Conservation (phyloP, 2,113 vertebrate species). For the Hemicordylus capensis region DNA sequence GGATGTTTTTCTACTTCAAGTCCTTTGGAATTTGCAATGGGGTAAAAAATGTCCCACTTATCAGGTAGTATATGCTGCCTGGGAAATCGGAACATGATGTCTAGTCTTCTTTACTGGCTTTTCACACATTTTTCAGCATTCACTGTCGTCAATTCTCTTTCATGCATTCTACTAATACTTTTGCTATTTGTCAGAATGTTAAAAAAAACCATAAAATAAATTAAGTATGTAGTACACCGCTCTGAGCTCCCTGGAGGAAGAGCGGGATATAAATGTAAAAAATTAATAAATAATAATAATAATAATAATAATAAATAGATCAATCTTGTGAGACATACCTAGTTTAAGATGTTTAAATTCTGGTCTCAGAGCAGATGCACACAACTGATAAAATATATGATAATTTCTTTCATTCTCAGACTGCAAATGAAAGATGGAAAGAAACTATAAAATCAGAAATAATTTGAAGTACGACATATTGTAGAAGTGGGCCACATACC, state of each 20-base stretch:
- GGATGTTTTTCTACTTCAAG: too few relatives aligned
- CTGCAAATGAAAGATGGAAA: slow-evolving; percentile 74
- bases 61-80: too few relatives aligned
- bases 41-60: too few relatives aligned
- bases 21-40: too few relatives aligned
- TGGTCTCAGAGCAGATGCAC: slow-evolving; percentile 85
- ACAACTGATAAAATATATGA: slow-evolving; percentile 98
- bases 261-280: too few relatives aligned
- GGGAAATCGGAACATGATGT: too few relatives aligned
- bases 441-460: slow-evolving; percentile 1
- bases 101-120: too few relatives aligned
- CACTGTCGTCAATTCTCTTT: too few relatives aligned
- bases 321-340: slow-evolving; percentile 77
- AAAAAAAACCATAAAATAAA: not conserved
- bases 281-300: too few relatives aligned
- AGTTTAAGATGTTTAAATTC: slow-evolving; percentile 88
- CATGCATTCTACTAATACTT: not conserved
- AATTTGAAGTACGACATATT: not conserved
- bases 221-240: too few relatives aligned
- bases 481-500: not conserved
- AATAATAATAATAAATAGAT: not conserved
- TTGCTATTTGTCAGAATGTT: not conserved
- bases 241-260: too few relatives aligned
- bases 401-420: slow-evolving; percentile 97
- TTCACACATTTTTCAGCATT: too few relatives aligned